Percentiles rank a stretch among this genome's conserved stretches.
These are phyloP conservation scores for Burhinus oedicnemus DNA, from an alignment of 2,113 vertebrate species.

Conservation along the genomic window DNA sequence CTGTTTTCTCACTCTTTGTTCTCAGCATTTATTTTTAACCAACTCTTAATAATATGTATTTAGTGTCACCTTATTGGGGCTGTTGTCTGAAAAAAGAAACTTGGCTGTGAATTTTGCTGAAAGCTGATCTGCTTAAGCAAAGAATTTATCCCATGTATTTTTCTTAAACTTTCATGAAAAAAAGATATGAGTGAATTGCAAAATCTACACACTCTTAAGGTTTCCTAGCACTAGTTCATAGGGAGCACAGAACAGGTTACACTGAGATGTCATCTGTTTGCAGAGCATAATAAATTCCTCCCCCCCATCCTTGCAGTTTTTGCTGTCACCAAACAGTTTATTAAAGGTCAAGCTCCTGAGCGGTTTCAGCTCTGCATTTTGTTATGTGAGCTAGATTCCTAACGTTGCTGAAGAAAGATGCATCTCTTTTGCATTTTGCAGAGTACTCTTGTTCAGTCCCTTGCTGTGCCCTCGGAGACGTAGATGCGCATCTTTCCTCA, in stretches of 20 bases:
- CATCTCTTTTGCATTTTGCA: neutral
- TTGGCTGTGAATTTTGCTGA: neutral
- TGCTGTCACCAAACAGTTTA: neutral
- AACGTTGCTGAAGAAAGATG: neutral
- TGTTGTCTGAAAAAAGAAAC: neutral
- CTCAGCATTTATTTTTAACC: neutral
- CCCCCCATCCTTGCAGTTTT: neutral
- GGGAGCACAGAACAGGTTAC: neutral
- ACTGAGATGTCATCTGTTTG: neutral
- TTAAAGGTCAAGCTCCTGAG: neutral
- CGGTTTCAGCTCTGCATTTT: neutral
- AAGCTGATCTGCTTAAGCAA: neutral
- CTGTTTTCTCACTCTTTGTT: neutral
- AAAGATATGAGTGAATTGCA: neutral
- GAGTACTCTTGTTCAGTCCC: neutral
- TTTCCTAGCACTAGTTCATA: neutral
- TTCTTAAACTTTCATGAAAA: neutral
- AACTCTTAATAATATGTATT: neutral
- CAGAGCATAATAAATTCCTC: neutral
- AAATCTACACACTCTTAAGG: neutral
- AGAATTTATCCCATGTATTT: neutral
- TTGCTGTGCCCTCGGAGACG: neutral
- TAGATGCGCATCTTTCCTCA: neutral
- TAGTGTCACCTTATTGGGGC: neutral
- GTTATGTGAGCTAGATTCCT: neutral